These are phyloP conservation scores for Polydrusus cervinus DNA, from an alignment of 2,888 invertebrate species.

Conservation along the genomic window DNA sequence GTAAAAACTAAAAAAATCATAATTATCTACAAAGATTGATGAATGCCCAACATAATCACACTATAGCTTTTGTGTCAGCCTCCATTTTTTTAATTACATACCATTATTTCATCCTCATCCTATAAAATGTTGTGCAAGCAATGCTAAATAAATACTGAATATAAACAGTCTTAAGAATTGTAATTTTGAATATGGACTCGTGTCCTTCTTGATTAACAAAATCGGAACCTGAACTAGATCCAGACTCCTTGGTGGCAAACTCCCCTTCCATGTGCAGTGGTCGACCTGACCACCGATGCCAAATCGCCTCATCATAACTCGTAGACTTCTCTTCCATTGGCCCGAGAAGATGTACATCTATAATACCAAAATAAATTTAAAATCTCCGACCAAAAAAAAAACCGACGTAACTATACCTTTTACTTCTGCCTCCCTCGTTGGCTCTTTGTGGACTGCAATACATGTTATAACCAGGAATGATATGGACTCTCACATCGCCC, in stretches of 20 bases:
- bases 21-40: no score
- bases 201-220: background rate
- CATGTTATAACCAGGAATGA: slow-evolving; percentile 81
- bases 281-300: slow-evolving; percentile 42
- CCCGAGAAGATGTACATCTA: slow-evolving; percentile 65
- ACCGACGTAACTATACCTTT: slow-evolving; percentile 51
- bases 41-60: no score
- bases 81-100: no score
- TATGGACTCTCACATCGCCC: slow-evolving; percentile 82
- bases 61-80: no score
- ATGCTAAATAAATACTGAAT: slow-evolving; percentile 6
- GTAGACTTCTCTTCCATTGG: slow-evolving; percentile 74
- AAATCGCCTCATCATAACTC: slow-evolving; percentile 73
- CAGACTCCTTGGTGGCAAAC: slow-evolving; percentile 61
- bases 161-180: slow-evolving; percentile 21
- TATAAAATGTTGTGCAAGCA: no score
- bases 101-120: no score
- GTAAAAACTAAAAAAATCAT: no score
- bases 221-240: slow-evolving; percentile 61
- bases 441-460: slow-evolving; percentile 77
- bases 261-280: slow-evolving; percentile 60
- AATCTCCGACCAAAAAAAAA: no score
- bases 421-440: slow-evolving; percentile 67
- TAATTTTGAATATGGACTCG: background rate
- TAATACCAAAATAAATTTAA: background rate